Conservation (phyloP, 2,888 invertebrate genomes). For the Eurytoma adleriae region DNA sequence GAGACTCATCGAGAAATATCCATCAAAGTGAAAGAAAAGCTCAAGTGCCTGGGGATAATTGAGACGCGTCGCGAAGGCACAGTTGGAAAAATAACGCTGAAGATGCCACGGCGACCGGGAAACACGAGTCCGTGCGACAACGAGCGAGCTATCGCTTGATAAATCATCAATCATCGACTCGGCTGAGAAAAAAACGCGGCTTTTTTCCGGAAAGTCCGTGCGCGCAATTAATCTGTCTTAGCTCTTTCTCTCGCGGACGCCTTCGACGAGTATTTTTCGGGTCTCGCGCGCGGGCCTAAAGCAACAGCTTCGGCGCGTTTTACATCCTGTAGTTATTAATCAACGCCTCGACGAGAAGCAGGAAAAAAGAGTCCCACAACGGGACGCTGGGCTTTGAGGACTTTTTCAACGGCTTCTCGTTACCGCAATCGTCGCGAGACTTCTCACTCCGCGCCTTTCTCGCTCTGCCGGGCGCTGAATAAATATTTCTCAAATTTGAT, state of each 20-base stretch:
- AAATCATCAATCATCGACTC: slow-evolving; percentile 38
- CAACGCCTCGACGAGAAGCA: slow-evolving; percentile 54
- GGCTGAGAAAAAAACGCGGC: neutral
- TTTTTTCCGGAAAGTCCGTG: slow-evolving; percentile 34
- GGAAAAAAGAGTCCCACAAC: slow-evolving; percentile 11
- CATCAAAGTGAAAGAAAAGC: neutral
- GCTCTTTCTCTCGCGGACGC: neutral
- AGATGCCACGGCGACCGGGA: no score
- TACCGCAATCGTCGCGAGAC: slow-evolving; percentile 46
- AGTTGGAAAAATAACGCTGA: no score
- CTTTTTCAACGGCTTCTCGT: slow-evolving; percentile 26
- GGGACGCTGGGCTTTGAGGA: slow-evolving; percentile 11
- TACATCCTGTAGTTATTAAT: slow-evolving; percentile 67
- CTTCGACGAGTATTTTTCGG: slow-evolving; percentile 2
- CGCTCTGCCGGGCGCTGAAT: slow-evolving; percentile 6
- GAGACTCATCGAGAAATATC: no score
- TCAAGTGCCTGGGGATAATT: slow-evolving; percentile 3
- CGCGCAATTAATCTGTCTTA: slow-evolving; percentile 8
- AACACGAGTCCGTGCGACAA: neutral
- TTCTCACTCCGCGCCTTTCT: slow-evolving; percentile 29
- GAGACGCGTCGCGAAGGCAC: neutral
- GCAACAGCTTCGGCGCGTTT: slow-evolving; percentile 44
- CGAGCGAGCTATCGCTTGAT: slow-evolving; percentile 12
- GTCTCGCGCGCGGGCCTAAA: neutral
- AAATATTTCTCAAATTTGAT: slow-evolving; percentile 33